These are phyloP conservation scores for Ictalurus furcatus DNA, from an alignment of 2,113 vertebrate genomes.

Conservation along the genomic window DNA sequence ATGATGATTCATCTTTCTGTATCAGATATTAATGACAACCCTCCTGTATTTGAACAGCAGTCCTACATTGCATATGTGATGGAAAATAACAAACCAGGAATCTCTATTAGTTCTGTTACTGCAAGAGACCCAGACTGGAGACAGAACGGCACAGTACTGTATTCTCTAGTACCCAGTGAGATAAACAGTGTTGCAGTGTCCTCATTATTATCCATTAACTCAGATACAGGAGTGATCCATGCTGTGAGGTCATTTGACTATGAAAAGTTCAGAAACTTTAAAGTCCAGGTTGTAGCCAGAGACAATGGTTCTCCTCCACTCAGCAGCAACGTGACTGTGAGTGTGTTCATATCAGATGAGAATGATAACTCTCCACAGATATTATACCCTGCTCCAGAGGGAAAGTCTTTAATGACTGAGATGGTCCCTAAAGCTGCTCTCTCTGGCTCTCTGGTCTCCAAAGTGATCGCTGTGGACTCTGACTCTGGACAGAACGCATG, in stretches of 20 bases:
- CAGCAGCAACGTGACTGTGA: slow-evolving; percentile 70
- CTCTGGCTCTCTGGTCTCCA: slow-evolving; percentile 70
- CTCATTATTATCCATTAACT: slow-evolving; percentile 49
- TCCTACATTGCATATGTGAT: slow-evolving; percentile 47
- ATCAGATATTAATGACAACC: slow-evolving; percentile 49
- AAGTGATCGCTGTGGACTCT: slow-evolving; percentile 69
- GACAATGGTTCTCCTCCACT: slow-evolving; percentile 74
- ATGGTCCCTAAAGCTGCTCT: slow-evolving; percentile 66
- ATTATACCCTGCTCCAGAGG: slow-evolving; percentile 43
- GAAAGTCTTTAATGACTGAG: slow-evolving; percentile 70
- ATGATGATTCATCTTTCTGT: slow-evolving; percentile 26
- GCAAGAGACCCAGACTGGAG: slow-evolving; percentile 58
- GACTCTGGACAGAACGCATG: slow-evolving; percentile 67
- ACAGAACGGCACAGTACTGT: slow-evolving; percentile 56
- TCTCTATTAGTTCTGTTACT: slow-evolving; percentile 48
- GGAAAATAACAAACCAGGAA: slow-evolving; percentile 54
- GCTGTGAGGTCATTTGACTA: slow-evolving; percentile 76
- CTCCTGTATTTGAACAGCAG: slow-evolving; percentile 49
- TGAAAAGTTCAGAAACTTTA: slow-evolving; percentile 68
- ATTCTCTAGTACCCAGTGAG: slow-evolving; percentile 51
- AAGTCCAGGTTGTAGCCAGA: slow-evolving; percentile 65
- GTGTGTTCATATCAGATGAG: slow-evolving; percentile 68
- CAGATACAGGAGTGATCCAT: slow-evolving; percentile 72
- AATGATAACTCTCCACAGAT: slow-evolving; percentile 72
- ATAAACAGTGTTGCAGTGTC: slow-evolving; percentile 43